Percentiles rank a stretch among this genome's conserved stretches.
Evolutionary conservation across 2,797 vertebrate genomes (phyloP).

Genomic region (Coendou prehensilis): DNA sequence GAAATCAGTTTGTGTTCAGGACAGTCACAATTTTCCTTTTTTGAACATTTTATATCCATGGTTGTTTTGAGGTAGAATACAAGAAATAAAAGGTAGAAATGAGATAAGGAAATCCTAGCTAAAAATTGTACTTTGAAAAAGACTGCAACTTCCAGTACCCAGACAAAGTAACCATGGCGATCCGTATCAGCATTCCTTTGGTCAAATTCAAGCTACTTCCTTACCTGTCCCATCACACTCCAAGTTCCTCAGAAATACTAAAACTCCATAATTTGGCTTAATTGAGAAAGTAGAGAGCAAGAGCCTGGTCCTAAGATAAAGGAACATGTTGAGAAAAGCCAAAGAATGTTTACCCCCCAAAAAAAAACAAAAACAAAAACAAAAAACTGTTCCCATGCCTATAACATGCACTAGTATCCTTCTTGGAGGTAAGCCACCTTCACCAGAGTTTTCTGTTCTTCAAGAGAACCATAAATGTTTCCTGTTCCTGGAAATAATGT

Average conservation of each 20-base stretch:
- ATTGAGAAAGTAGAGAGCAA: neutral
- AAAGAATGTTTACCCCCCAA: neutral
- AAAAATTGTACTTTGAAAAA: neutral
- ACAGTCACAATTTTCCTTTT: neutral
- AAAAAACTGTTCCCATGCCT: neutral
- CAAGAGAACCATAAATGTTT: neutral
- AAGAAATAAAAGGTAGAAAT: neutral
- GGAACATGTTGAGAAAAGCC: neutral
- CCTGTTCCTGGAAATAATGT: neutral
- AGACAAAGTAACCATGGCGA: neutral
- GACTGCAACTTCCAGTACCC: neutral
- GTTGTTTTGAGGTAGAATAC: neutral
- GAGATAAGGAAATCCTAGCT: neutral
- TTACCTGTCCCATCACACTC: neutral
- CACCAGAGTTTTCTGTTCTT: neutral
- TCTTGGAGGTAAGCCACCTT: neutral
- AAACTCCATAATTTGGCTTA: neutral
- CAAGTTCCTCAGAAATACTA: neutral
- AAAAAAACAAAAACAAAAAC: neutral
- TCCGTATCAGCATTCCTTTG: neutral
- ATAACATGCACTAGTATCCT: neutral
- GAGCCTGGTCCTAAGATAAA: neutral
- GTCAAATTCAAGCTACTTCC: neutral
- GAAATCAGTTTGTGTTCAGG: neutral
- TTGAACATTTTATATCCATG: neutral